A percentile compares a stretch with the other conserved stretches of the same genome.
These are phyloP conservation scores for Procambarus clarkii DNA, from an alignment of 1,140 invertebrate species.

Conservation along the genomic window DNA sequence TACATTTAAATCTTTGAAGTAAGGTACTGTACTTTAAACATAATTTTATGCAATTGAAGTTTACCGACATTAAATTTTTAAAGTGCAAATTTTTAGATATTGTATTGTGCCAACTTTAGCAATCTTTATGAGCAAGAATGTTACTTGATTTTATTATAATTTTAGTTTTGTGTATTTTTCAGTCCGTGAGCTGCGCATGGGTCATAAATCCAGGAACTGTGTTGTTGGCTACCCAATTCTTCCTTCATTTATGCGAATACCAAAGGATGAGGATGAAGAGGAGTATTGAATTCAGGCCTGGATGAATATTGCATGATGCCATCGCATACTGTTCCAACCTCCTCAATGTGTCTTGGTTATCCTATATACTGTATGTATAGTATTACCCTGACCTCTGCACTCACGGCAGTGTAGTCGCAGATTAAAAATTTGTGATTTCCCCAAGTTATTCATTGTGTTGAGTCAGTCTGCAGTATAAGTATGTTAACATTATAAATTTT, in stretches of 20 bases:
- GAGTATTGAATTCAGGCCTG: conserved; percentile 45
- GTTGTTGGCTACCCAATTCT: conserved; percentile 56
- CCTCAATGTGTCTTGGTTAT: not conserved
- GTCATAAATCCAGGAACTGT: conserved; percentile 49
- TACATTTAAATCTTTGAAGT: too few relatives aligned
- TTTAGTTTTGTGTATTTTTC: conserved; percentile 39
- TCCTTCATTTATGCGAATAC: conserved; percentile 61
- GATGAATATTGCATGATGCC: conserved; percentile 59
- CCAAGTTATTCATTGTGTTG: not conserved
- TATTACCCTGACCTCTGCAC: not conserved
- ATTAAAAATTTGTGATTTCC: not conserved
- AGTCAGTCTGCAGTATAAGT: not conserved
- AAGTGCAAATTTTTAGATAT: not conserved
- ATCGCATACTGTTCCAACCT: conserved; percentile 41
- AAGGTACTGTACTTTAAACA: not conserved
- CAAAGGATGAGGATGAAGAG: conserved; percentile 38
- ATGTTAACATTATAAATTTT: not conserved
- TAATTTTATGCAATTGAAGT: not conserved
- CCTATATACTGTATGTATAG: not conserved
- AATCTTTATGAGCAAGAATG: not conserved
- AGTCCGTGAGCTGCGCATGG: conserved; percentile 62
- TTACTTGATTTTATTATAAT: conserved; percentile 16
- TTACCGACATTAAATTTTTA: not conserved
- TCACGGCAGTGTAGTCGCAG: not conserved
- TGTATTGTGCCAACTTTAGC: too few relatives aligned